Base-by-base conservation (phyloP, 2,113 vertebrate genomes). In the Podarcis muralis region DNA sequence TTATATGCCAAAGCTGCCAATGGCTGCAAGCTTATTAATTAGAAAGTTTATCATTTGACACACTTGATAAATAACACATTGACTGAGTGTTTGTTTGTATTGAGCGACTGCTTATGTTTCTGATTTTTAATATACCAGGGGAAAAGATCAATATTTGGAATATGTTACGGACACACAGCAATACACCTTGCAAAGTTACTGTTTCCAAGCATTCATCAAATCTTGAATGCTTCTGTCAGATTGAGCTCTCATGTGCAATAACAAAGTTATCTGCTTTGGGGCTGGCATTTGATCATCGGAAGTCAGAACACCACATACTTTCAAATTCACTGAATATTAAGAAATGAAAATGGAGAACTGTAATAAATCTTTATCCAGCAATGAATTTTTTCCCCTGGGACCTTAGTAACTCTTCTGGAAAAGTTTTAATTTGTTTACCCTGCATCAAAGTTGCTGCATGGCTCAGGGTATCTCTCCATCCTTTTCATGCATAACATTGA, bases 101-200 rank as follows among this genome's bases (percentile, higher is more conserved):
- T 91, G 83, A 5, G 71, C 95, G 81, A 53, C 69, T 48, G 37
- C 48, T 78, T 48, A 30, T 48, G 40, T 86, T 94, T 95, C 72
- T 86, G 68, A 91, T 93, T 95, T 62, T 95, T 94, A 95, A 94
- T 96, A 92, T 85, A 90, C 68, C 22, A 93, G 75, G 94, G 71
- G 32, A 16, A 95, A n/a, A 68, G 27, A 95, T 92, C 83, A 75
- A 87, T 95, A 95, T 89, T 94, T 91, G 75, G 77, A 92, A 94
- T 91, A 87, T 83, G 90, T 89, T 92, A 80, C 59, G 87, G 80
- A 5, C 22, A 66, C 43, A 81, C 0, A 94, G 80, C 91, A 92
- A 89, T 89, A 94, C 89, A 84, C 32, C 71, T 40, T 92, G 85
- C 27, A 76, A 40, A 57, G 92, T 93, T 94, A 95, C 94, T 86